Evolutionary conservation across 2,888 invertebrate genomes (phyloP).

Genomic region (Pyrrhia umbra): DNA sequence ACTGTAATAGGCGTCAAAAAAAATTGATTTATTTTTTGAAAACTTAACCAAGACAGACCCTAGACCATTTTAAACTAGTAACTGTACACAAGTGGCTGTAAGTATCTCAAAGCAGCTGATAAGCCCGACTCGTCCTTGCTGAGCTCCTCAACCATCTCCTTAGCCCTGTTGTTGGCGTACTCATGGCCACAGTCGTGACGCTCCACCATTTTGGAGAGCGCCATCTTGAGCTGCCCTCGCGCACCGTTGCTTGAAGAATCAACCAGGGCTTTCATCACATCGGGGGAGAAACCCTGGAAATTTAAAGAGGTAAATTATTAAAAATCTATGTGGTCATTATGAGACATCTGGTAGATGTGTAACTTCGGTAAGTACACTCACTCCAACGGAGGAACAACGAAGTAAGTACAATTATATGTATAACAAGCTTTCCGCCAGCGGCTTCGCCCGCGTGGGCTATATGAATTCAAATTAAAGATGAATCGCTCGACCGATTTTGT

Average conservation of each 20-base stretch:
- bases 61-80: slow-evolving; percentile 59
- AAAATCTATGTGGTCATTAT: not conserved
- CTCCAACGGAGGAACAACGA: too few species aligned
- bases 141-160: slow-evolving; percentile 89
- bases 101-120: slow-evolving; percentile 89
- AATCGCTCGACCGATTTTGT: too few species aligned
- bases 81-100: slow-evolving; percentile 89
- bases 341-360: too few species aligned
- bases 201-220: slow-evolving; percentile 90
- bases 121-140: slow-evolving; percentile 89
- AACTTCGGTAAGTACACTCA: too few species aligned
- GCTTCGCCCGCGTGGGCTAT: too few species aligned
- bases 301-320: not conserved
- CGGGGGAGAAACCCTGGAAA: slow-evolving; percentile 90
- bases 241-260: slow-evolving; percentile 90
- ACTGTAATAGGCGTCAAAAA: too few species aligned
- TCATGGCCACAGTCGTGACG: slow-evolving; percentile 90
- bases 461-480: too few species aligned
- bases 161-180: slow-evolving; percentile 90
- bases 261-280: slow-evolving; percentile 88
- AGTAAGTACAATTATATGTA: too few species aligned
- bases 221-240: slow-evolving; percentile 89
- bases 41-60: slow-evolving; percentile 29
- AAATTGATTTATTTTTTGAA: not conserved
- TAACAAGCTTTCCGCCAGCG: too few species aligned